phyloP scores from a whole-genome alignment of 1,140 invertebrate species.

The Delia radicum region DNA sequence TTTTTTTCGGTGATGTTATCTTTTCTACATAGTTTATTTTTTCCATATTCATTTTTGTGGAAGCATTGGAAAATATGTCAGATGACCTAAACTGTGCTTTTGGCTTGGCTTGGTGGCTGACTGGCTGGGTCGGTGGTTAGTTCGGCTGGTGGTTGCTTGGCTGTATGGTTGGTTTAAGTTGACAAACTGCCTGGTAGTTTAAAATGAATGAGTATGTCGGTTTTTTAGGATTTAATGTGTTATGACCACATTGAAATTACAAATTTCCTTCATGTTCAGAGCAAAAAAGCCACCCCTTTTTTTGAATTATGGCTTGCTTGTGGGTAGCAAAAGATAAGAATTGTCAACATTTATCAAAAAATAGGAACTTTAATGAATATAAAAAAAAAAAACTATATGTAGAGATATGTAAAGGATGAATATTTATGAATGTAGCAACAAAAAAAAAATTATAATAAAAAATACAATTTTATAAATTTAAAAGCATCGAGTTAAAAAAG shows the following conservation, averaged over 20 bases:
- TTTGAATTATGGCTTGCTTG: not conserved
- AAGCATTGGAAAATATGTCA: not conserved
- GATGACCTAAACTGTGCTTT: not conserved
- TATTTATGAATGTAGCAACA: no score
- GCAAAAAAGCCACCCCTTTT: not conserved
- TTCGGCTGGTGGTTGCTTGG: not conserved
- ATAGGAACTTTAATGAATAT: not conserved
- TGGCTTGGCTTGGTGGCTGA: not conserved
- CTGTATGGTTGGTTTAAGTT: not conserved
- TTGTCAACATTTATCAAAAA: not conserved
- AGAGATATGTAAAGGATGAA: no score
- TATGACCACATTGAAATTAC: not conserved
- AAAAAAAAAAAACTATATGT: not conserved
- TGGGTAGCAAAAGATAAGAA: not conserved
- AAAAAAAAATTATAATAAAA: no score
- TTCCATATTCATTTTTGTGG: not conserved
- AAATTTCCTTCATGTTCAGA: not conserved
- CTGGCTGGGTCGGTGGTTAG: not conserved
- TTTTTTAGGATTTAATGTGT: not conserved
- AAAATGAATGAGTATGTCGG: not conserved
- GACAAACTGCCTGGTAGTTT: not conserved
- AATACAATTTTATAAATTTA: no score
- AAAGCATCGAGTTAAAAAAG: no score
- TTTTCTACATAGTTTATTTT: no score
- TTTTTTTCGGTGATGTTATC: not conserved